These are phyloP conservation scores for Dryobotodes eremita DNA, from an alignment of 2,888 invertebrate species.

Conservation along the genomic window DNA sequence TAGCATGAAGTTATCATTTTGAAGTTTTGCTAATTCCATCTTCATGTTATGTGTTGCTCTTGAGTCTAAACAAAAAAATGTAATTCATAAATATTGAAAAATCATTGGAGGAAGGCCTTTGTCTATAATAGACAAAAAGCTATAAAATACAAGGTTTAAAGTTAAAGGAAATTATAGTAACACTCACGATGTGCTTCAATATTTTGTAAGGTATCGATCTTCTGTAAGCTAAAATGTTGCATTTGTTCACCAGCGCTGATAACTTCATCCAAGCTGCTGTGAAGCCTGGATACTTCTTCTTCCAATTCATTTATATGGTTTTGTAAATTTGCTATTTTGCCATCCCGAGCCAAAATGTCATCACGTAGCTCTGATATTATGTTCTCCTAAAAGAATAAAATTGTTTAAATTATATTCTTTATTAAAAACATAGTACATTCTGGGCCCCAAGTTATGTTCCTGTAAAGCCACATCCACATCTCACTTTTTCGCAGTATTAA, in stretches of 20 bases:
- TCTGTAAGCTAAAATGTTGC: conserved; percentile 75
- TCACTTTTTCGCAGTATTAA: not conserved
- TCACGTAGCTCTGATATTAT: conserved; percentile 77
- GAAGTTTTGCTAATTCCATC: conserved; percentile 82
- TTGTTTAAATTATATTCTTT: not conserved
- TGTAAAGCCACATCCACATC: not conserved
- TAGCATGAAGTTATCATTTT: conserved; percentile 76
- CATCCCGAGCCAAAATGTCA: conserved; percentile 78
- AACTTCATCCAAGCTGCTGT: conserved; percentile 74
- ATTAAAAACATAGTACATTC: not conserved
- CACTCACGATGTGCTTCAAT: conserved; percentile 86
- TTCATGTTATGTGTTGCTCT: conserved; percentile 87
- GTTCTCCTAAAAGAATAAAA: conserved; percentile 76
- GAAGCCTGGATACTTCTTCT: conserved; percentile 81
- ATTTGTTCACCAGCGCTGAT: conserved; percentile 81
- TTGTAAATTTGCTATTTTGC: conserved; percentile 82
- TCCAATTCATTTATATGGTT: conserved; percentile 85
- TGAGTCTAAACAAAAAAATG: conserved; percentile 78
- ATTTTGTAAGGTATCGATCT: conserved; percentile 78
- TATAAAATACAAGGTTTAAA: not conserved
- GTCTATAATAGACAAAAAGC: not conserved
- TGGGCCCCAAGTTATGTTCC: not conserved
- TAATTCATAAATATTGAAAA: not conserved
- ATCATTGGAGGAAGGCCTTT: not conserved
- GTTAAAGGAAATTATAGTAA: conserved; percentile 3